These are phyloP conservation scores for Caretta caretta DNA, from an alignment of 2,113 vertebrate genomes.

Conservation along the genomic window DNA sequence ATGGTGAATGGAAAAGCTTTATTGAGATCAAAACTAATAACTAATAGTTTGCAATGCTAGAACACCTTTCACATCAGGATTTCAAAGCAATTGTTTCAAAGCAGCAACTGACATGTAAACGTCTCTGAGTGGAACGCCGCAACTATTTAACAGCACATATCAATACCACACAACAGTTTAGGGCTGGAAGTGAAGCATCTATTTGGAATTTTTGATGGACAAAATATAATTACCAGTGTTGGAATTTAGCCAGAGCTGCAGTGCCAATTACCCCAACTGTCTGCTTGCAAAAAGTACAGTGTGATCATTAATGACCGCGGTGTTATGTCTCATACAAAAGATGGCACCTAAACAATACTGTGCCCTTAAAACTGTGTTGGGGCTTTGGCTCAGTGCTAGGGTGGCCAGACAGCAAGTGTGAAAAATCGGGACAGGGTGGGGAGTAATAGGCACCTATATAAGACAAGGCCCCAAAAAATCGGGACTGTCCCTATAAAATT, in stretches of 20 bases:
- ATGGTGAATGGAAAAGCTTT: not conserved
- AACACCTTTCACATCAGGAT: not conserved
- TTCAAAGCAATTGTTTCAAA: not conserved
- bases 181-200: not conserved
- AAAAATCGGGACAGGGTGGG: too few relatives aligned
- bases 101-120: not conserved
- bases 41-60: not conserved
- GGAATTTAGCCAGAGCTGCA: not conserved
- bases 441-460: too few relatives aligned
- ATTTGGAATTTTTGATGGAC: not conserved
- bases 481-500: too few relatives aligned
- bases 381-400: not conserved
- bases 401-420: too few relatives aligned
- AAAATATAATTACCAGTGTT: slow-evolving; percentile 8
- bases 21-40: not conserved
- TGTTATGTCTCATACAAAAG: not conserved
- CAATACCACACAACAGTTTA: not conserved
- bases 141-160: not conserved
- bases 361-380: not conserved
- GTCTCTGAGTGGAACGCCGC: not conserved
- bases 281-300: not conserved
- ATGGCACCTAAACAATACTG: not conserved
- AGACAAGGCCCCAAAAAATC: too few relatives aligned
- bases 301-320: not conserved
- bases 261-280: not conserved